Evolutionary conservation across 53 echinoderm and acorn worm species (phyloP).

Genomic region (Luidia sarsii): DNA sequence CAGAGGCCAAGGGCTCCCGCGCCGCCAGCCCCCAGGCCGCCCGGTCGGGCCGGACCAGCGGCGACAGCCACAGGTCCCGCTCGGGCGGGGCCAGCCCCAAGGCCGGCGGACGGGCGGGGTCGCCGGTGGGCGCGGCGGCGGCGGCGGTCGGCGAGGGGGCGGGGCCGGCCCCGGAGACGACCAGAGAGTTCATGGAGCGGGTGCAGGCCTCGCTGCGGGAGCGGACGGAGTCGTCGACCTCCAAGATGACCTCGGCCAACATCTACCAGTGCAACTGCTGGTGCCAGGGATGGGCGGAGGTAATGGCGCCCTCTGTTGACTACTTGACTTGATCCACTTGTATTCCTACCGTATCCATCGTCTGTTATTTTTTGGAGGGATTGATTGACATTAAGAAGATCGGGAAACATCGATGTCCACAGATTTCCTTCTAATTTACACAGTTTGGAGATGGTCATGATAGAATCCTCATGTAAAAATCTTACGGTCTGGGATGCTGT

Average conservation of each 20-base stretch:
- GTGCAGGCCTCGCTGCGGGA: conserved; percentile 38
- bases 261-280: conserved; percentile 98
- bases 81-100: conserved; percentile 15
- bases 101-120: conserved; percentile 35
- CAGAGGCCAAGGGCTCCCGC: conserved; percentile 19
- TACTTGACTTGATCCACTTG: too few species aligned
- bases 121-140: conserved; percentile 19
- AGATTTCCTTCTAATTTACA: too few species aligned
- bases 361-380: too few species aligned
- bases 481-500: too few species aligned
- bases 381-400: too few species aligned
- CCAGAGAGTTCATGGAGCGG: conserved; percentile 44
- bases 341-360: too few species aligned
- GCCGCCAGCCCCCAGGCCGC: conserved; percentile 8
- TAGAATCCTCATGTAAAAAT: too few species aligned
- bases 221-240: conserved; percentile 17
- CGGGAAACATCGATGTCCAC: too few species aligned
- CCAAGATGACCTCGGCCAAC: conserved; percentile 67
- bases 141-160: conserved; percentile 12
- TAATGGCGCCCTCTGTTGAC: too few species aligned
- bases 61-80: conserved; percentile 34
- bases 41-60: conserved; percentile 27
- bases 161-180: conserved; percentile 28
- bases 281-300: conserved; percentile 98
- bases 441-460: too few species aligned